These are phyloP conservation scores for Pelobates fuscus DNA, from an alignment of 2,113 vertebrate genomes.

Conservation along the genomic window DNA sequence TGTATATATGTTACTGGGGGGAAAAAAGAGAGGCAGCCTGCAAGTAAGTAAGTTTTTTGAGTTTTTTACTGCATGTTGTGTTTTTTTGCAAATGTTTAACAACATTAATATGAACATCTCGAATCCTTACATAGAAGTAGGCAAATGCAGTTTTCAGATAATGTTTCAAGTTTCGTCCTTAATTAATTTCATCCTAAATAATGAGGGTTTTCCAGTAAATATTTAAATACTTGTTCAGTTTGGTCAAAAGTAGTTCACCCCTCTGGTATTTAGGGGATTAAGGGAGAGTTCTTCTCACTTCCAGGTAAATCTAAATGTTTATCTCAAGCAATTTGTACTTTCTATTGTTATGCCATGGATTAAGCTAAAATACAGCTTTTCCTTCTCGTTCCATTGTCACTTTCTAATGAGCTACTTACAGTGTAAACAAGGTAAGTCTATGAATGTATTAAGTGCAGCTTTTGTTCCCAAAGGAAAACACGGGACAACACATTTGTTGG, in stretches of 20 bases:
- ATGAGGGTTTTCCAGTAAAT: no score
- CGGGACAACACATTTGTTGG: neutral
- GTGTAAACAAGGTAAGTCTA: constrained; percentile 35
- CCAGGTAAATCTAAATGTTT: constrained; percentile 70
- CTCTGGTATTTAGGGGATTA: neutral
- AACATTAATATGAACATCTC: no score
- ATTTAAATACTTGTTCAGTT: no score
- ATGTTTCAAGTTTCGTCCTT: no score
- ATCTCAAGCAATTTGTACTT: constrained; percentile 68
- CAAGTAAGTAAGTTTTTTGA: no score
- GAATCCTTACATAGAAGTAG: no score
- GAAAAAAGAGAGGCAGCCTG: no score
- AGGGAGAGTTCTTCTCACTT: neutral
- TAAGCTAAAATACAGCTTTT: constrained; percentile 70
- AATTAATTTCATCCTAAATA: no score
- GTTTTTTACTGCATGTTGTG: no score
- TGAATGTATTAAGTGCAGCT: neutral
- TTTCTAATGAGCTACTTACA: constrained; percentile 69
- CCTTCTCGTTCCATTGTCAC: constrained; percentile 57
- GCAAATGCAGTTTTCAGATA: no score
- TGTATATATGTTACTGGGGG: no score
- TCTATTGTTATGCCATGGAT: constrained; percentile 65
- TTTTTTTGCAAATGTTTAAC: no score
- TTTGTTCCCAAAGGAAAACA: constrained; percentile 28
- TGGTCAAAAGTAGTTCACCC: neutral